Evolutionary conservation across 2,888 invertebrate genomes (phyloP).

Genomic region (Pyralis farinalis): DNA sequence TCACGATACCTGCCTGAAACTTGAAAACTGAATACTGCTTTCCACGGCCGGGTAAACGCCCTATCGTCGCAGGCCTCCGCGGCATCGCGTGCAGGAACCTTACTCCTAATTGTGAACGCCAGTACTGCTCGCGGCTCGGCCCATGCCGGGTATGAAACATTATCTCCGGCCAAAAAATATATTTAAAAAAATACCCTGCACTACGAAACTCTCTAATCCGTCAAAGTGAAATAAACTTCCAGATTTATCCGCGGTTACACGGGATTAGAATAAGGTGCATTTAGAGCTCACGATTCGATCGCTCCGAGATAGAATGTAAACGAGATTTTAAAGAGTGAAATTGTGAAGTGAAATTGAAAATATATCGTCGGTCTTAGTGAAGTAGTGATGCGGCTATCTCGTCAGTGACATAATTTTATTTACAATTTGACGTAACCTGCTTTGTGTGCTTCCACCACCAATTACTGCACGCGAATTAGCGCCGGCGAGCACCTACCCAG

Average conservation of each 20-base stretch:
- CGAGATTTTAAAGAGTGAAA: not conserved
- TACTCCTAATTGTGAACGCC: slow-evolving; percentile 2
- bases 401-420: slow-evolving; percentile 19
- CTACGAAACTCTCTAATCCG: not conserved
- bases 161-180: too few species aligned
- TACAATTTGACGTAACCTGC: too few species aligned
- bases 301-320: not conserved
- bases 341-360: slow-evolving; percentile 3
- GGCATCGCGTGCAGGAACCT: slow-evolving; percentile 9
- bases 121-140: slow-evolving; percentile 5
- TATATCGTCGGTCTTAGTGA: not conserved
- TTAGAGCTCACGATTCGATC: not conserved
- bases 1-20: not conserved
- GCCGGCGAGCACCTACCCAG: too few species aligned
- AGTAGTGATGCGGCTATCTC: slow-evolving; percentile 26
- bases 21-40: not conserved
- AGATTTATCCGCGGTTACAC: not conserved
- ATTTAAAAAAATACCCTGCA: not conserved
- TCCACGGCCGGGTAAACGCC: not conserved
- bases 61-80: slow-evolving; percentile 7
- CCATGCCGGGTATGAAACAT: slow-evolving; percentile 1
- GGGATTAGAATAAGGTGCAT: not conserved
- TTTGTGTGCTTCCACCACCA: too few species aligned
- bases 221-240: not conserved
- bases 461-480: too few species aligned